Conservation (phyloP, 2,113 vertebrate species). For the Hyla sarda region DNA sequence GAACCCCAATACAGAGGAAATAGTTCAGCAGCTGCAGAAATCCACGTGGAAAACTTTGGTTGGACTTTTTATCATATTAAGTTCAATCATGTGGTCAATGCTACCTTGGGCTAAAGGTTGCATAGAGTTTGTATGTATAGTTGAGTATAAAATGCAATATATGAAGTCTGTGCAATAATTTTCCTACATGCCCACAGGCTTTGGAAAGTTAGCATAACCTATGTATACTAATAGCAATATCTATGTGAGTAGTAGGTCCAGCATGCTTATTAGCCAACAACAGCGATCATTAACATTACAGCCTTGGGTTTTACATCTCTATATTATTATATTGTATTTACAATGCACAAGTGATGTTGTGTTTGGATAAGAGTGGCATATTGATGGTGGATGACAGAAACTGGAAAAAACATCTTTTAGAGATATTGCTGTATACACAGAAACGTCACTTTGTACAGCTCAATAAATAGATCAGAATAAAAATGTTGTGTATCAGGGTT, state of each 20-base stretch:
- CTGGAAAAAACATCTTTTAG: not conserved
- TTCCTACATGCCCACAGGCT: not conserved
- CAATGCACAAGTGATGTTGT: not conserved
- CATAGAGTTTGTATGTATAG: not conserved
- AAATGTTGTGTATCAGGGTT: conserved; percentile 6
- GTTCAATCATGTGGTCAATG: too few species aligned
- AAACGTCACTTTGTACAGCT: too few species aligned
- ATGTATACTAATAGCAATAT: not conserved
- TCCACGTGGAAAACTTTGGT: too few species aligned
- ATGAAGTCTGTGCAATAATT: not conserved
- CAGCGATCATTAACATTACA: conserved; percentile 9
- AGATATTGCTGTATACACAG: not conserved
- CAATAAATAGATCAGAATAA: conserved; percentile 8
- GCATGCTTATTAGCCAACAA: not conserved
- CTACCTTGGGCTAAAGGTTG: not conserved
- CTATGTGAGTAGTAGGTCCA: not conserved
- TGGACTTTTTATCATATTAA: too few species aligned
- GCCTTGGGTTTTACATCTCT: not conserved
- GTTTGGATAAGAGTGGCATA: not conserved
- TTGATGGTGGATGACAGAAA: not conserved
- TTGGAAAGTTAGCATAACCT: not conserved
- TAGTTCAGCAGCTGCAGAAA: too few species aligned
- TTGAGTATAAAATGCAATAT: not conserved
- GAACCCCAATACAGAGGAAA: too few species aligned
- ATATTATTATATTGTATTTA: not conserved